These are phyloP conservation scores for Arge pagana DNA, from an alignment of 2,888 invertebrate genomes.

Conservation along the genomic window DNA sequence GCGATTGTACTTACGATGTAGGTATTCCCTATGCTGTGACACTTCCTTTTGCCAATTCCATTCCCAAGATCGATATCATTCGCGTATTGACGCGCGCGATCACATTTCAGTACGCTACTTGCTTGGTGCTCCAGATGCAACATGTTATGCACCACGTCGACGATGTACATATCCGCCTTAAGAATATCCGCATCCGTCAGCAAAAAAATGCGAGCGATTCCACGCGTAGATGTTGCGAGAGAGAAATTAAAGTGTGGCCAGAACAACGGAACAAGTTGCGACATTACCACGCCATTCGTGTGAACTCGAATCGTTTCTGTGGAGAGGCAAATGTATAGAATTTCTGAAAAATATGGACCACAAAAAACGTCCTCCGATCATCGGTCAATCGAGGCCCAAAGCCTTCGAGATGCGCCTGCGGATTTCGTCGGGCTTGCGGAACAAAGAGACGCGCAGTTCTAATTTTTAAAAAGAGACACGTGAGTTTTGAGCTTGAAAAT, in stretches of 20 bases:
- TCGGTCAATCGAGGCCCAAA: too few relatives aligned
- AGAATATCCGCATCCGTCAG: slow-evolving; percentile 22
- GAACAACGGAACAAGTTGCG: slow-evolving; percentile 27
- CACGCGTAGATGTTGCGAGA: slow-evolving; percentile 26
- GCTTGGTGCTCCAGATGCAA: slow-evolving; percentile 24
- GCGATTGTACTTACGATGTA: slow-evolving; percentile 32
- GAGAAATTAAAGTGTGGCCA: slow-evolving; percentile 31
- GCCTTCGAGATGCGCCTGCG: too few relatives aligned
- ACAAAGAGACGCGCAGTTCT: too few relatives aligned
- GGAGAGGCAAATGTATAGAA: not conserved
- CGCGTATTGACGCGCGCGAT: slow-evolving; percentile 27
- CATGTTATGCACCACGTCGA: slow-evolving; percentile 29
- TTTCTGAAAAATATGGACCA: slow-evolving; percentile 8
- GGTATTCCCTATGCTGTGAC: slow-evolving; percentile 28
- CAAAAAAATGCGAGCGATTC: slow-evolving; percentile 28
- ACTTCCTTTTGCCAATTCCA: slow-evolving; percentile 27
- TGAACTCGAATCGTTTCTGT: slow-evolving; percentile 27
- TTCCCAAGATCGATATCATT: slow-evolving; percentile 27
- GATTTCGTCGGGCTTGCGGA: too few relatives aligned
- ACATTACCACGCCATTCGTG: slow-evolving; percentile 25
- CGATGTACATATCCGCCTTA: slow-evolving; percentile 30
- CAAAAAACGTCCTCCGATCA: too few relatives aligned
- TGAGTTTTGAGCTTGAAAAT: too few relatives aligned
- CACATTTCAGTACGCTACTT: slow-evolving; percentile 31
- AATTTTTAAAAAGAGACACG: too few relatives aligned